phyloP scores from a whole-genome alignment of 2,888 invertebrate genomes.

The Eupithecia dodoneata region DNA sequence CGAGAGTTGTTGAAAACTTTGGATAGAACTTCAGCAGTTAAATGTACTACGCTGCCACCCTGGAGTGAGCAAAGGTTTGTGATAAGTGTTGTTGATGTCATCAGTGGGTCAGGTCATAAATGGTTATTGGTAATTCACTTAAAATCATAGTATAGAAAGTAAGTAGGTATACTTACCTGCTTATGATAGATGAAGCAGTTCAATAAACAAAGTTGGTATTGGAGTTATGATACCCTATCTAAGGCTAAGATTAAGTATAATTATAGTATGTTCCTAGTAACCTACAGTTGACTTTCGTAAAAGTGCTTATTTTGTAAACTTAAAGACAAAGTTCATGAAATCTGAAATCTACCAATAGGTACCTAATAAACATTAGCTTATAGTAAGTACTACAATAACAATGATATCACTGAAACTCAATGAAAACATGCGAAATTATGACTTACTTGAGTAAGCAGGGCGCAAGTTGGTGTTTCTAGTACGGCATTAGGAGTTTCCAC shows the following conservation, averaged over 20 bases:
- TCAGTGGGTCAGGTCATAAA: not conserved
- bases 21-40: slow-evolving; percentile 90
- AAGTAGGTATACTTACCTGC: not conserved
- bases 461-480: slow-evolving; percentile 89
- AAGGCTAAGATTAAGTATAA: no score
- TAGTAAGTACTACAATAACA: not conserved
- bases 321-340: no score
- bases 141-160: not conserved
- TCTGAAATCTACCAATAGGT: not conserved
- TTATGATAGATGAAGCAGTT: not conserved
- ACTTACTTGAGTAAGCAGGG: slow-evolving; percentile 89
- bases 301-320: no score
- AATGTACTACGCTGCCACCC: slow-evolving; percentile 92
- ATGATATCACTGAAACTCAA: not conserved
- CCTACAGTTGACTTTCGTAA: no score
- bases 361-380: no score
- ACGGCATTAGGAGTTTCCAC: slow-evolving; percentile 79
- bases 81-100: not conserved
- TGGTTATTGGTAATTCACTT: not conserved
- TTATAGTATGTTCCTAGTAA: no score
- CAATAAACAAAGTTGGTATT: not conserved
- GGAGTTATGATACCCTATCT: not conserved
- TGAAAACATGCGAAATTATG: slow-evolving; percentile 15
- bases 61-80: slow-evolving; percentile 60
- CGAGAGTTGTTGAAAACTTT: slow-evolving; percentile 85